Conservation (phyloP, 2,797 vertebrate genomes). For the Anomalospiza imberbis region DNA sequence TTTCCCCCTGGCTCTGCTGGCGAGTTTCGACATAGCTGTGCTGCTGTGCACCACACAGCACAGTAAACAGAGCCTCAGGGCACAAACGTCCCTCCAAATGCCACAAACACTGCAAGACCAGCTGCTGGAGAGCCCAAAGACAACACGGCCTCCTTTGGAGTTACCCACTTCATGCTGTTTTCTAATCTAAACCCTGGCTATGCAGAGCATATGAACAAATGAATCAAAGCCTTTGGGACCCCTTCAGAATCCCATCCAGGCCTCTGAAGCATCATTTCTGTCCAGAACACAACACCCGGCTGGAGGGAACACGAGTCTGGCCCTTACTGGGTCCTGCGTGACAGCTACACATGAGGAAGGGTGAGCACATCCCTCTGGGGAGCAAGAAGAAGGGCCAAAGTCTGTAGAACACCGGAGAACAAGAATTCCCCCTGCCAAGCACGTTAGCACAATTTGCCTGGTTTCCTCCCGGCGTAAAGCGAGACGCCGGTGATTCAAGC, state of each 20-base stretch:
- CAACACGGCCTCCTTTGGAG: not conserved
- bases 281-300: not conserved
- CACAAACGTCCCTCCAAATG: rapidly evolving
- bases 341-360: constrained; percentile 21
- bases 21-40: rapidly evolving
- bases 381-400: constrained; percentile 20
- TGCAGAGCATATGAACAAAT: not conserved
- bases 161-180: not conserved
- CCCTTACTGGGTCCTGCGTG: not conserved
- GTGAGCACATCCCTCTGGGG: constrained; percentile 19
- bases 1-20: not conserved
- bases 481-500: constrained; percentile 63
- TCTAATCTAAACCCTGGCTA: not conserved
- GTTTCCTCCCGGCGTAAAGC: constrained; percentile 13
- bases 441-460: constrained; percentile 24
- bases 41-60: not conserved
- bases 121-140: not conserved
- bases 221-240: not conserved
- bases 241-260: not conserved
- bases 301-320: not conserved
- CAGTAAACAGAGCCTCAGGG: not conserved
- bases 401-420: not conserved
- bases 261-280: not conserved
- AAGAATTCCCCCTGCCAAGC: constrained; percentile 34
- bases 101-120: not conserved